Evolutionary conservation across 1,140 invertebrate species (phyloP).

Genomic region (Varroa destructor): DNA sequence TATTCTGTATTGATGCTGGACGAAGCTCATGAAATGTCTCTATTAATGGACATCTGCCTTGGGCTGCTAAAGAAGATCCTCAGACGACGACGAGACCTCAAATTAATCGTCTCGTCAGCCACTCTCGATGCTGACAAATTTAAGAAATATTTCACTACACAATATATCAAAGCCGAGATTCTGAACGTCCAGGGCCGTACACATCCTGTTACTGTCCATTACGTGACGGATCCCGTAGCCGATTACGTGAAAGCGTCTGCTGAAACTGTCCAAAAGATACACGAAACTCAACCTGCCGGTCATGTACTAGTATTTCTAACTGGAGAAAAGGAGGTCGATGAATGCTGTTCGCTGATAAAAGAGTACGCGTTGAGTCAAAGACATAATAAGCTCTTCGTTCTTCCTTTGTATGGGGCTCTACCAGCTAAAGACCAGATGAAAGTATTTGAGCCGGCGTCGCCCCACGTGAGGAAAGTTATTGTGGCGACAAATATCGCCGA

Average conservation of each 20-base stretch:
- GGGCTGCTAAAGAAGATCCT: conserved; percentile 83
- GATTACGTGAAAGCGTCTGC: conserved; percentile 78
- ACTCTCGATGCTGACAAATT: conserved; percentile 82
- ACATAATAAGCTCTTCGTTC: conserved; percentile 60
- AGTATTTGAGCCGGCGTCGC: conserved; percentile 66
- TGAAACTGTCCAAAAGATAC: conserved; percentile 76
- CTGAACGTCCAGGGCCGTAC: conserved; percentile 74
- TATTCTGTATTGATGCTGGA: conserved; percentile 86
- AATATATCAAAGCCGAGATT: conserved; percentile 55
- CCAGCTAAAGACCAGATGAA: conserved; percentile 67
- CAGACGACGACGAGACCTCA: conserved; percentile 66
- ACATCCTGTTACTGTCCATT: conserved; percentile 76
- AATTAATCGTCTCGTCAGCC: conserved; percentile 80
- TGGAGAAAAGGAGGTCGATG: conserved; percentile 77
- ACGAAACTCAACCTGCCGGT: conserved; percentile 61
- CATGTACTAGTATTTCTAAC: conserved; percentile 89
- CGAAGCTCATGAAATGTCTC: conserved; percentile 85
- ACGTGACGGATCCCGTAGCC: conserved; percentile 66
- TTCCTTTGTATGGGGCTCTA: conserved; percentile 84
- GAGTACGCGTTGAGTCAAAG: conserved; percentile 35
- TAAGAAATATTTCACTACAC: conserved; percentile 66
- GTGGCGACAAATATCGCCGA: conserved; percentile 95
- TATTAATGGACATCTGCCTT: conserved; percentile 84
- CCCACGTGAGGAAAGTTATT: conserved; percentile 70
- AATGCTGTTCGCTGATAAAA: conserved; percentile 52